Evolutionary conservation across 2,888 invertebrate genomes (phyloP).

Genomic region (Drosophila neotestacea): DNA sequence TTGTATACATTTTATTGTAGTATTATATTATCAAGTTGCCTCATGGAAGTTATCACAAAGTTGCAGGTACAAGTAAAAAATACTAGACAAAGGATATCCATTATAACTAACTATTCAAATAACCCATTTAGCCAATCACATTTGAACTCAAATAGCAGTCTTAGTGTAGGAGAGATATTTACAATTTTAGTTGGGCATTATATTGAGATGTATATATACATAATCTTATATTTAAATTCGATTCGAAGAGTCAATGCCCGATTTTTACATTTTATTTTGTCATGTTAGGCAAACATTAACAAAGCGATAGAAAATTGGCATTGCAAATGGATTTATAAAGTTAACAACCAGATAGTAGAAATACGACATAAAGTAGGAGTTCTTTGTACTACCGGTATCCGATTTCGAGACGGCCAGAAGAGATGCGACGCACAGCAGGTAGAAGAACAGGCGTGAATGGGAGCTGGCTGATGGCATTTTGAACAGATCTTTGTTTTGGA

Average conservation of each 20-base stretch:
- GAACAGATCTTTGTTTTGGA: slow-evolving; percentile 14
- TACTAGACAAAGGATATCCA: slow-evolving; percentile 18
- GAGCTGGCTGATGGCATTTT: slow-evolving; percentile 74
- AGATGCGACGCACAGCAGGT: slow-evolving; percentile 80
- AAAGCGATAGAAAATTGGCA: slow-evolving; percentile 81
- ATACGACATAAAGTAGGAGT: slow-evolving; percentile 81
- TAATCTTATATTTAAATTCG: slow-evolving; percentile 43
- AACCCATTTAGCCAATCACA: slow-evolving; percentile 50
- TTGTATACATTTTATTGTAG: slow-evolving; percentile 56
- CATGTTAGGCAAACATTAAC: slow-evolving; percentile 76
- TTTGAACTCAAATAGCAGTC: slow-evolving; percentile 50
- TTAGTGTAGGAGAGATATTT: slow-evolving; percentile 38
- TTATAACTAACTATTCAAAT: slow-evolving; percentile 31
- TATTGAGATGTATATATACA: slow-evolving; percentile 28
- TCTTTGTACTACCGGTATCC: slow-evolving; percentile 83
- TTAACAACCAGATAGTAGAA: slow-evolving; percentile 82
- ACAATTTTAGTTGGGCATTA: slow-evolving; percentile 30
- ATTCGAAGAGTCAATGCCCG: slow-evolving; percentile 16
- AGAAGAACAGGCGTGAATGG: slow-evolving; percentile 81
- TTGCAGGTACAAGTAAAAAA: slow-evolving; percentile 33
- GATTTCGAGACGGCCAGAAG: slow-evolving; percentile 80
- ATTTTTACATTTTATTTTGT: background rate
- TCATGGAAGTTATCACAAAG: slow-evolving; percentile 64
- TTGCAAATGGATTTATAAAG: slow-evolving; percentile 82
- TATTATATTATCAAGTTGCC: slow-evolving; percentile 45